Evolutionary conservation across 2,888 invertebrate genomes (phyloP).

Genomic region (Polylopha cassiicola): DNA sequence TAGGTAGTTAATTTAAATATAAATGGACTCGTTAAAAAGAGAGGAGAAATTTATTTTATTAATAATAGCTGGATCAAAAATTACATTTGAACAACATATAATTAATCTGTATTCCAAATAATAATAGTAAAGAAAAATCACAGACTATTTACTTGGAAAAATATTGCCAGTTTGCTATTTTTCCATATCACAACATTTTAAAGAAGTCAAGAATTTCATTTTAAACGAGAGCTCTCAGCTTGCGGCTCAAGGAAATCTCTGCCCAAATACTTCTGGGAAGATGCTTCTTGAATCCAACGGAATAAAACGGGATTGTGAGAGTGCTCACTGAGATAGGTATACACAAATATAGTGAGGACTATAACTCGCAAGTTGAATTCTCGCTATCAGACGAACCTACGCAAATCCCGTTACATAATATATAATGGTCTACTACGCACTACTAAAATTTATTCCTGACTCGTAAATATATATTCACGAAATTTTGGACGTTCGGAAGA

Average conservation of each 20-base stretch:
- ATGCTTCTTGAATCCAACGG: conserved; percentile 31
- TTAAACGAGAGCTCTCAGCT: conserved; percentile 17
- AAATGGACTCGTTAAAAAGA: too few relatives aligned
- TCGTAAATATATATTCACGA: conserved; percentile 12
- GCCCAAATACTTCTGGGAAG: conserved; percentile 25
- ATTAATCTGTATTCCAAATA: too few relatives aligned
- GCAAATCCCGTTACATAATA: too few relatives aligned
- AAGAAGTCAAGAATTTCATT: conserved; percentile 18
- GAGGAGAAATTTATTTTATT: too few relatives aligned
- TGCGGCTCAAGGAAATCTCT: conserved; percentile 14
- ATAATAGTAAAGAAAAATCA: too few relatives aligned
- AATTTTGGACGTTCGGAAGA: conserved; percentile 4
- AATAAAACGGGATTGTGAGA: conserved; percentile 27
- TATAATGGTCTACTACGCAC: too few relatives aligned
- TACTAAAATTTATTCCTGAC: too few relatives aligned
- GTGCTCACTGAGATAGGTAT: conserved; percentile 24
- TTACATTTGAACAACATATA: too few relatives aligned
- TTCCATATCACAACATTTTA: conserved; percentile 18
- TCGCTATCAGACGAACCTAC: too few relatives aligned
- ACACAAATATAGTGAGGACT: conserved; percentile 15
- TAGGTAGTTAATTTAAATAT: too few relatives aligned
- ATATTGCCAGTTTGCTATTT: conserved; percentile 12
- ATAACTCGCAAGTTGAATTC: too few relatives aligned
- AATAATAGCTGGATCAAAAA: too few relatives aligned
- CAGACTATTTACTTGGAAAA: conserved; percentile 7